Percentiles rank a stretch among this genome's conserved stretches.
These are phyloP conservation scores for Buathra laborator DNA, from an alignment of 2,888 invertebrate genomes.

Conservation along the genomic window DNA sequence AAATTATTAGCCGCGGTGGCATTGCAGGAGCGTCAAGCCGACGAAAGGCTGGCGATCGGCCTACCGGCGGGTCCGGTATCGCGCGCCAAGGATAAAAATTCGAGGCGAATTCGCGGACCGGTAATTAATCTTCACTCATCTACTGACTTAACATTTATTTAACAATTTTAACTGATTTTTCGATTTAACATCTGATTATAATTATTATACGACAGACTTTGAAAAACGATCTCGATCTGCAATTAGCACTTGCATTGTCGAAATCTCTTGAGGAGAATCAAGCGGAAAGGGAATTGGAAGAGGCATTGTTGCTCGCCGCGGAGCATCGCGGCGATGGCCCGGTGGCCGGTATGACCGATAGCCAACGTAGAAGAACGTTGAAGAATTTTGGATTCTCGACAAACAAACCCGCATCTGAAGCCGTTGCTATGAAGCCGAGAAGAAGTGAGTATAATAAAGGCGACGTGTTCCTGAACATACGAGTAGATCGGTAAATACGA, in stretches of 20 bases:
- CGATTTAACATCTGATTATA: neutral
- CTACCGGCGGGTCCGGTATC: slow-evolving; percentile 80
- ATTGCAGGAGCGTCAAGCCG: slow-evolving; percentile 83
- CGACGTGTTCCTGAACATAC: neutral
- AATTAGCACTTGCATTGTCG: slow-evolving; percentile 85
- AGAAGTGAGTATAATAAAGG: slow-evolving; percentile 70
- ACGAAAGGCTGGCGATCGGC: slow-evolving; percentile 84
- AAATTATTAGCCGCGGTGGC: slow-evolving; percentile 82
- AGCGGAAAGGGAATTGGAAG: slow-evolving; percentile 78
- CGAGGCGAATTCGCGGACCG: slow-evolving; percentile 58
- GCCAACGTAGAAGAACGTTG: slow-evolving; percentile 74
- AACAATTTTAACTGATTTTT: no score
- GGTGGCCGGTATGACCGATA: slow-evolving; percentile 67
- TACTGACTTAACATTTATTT: no score
- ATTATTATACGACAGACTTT: slow-evolving; percentile 68
- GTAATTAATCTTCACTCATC: slow-evolving; percentile 33
- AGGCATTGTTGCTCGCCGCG: slow-evolving; percentile 79
- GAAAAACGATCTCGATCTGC: slow-evolving; percentile 81
- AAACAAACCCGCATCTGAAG: slow-evolving; percentile 71
- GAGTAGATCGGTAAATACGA: neutral
- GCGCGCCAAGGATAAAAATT: slow-evolving; percentile 72
- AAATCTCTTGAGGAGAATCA: slow-evolving; percentile 84
- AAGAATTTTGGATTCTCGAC: slow-evolving; percentile 82
- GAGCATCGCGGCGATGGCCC: slow-evolving; percentile 70
- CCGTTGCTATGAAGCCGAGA: slow-evolving; percentile 64